Conservation (phyloP, 1,140 invertebrate genomes). For the Cydia strobilella region DNA sequence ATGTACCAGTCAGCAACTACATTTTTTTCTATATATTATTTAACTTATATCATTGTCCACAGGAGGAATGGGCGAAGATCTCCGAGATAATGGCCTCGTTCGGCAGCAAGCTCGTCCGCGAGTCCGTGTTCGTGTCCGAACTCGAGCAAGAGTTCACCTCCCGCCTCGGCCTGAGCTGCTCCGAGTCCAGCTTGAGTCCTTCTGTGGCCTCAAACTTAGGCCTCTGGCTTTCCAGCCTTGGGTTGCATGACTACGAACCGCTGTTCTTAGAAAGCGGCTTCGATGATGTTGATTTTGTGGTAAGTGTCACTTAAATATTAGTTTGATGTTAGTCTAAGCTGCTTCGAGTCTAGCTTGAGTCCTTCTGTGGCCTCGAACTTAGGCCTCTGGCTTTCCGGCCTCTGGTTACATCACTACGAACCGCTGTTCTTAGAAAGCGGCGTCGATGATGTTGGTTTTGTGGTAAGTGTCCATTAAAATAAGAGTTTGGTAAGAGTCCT, state of each 20-base stretch:
- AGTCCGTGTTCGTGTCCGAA: conserved; percentile 91
- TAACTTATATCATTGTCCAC: conserved; percentile 49
- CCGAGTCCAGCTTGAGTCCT: conserved; percentile 73
- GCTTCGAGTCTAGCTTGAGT: conserved; percentile 73
- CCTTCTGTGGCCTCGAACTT: conserved; percentile 79
- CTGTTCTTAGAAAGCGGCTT: conserved; percentile 93
- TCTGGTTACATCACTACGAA: conserved; percentile 92
- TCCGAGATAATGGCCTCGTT: conserved; percentile 96
- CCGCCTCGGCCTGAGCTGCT: conserved; percentile 82
- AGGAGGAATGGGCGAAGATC: conserved; percentile 97
- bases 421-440: conserved; percentile 91
- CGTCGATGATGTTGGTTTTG: conserved; percentile 95
- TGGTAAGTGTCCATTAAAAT: conserved; percentile 86
- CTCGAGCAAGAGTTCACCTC: conserved; percentile 91
- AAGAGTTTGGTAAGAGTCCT: too few relatives aligned
- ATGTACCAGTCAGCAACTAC: too few relatives aligned
- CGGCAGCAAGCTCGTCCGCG: conserved; percentile 88
- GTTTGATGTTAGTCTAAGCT: conserved; percentile 71
- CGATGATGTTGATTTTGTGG: conserved; percentile 96
- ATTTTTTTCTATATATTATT: background rate
- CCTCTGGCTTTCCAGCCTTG: conserved; percentile 89
- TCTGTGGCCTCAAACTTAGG: conserved; percentile 81
- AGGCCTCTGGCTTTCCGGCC: conserved; percentile 88
- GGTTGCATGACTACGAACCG: conserved; percentile 91
- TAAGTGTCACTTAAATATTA: conserved; percentile 80